A percentile compares a stretch with the other conserved stretches of the same genome.
phyloP scores from a whole-genome alignment of 2,797 vertebrate genomes.

The Alfaro cultratus region DNA sequence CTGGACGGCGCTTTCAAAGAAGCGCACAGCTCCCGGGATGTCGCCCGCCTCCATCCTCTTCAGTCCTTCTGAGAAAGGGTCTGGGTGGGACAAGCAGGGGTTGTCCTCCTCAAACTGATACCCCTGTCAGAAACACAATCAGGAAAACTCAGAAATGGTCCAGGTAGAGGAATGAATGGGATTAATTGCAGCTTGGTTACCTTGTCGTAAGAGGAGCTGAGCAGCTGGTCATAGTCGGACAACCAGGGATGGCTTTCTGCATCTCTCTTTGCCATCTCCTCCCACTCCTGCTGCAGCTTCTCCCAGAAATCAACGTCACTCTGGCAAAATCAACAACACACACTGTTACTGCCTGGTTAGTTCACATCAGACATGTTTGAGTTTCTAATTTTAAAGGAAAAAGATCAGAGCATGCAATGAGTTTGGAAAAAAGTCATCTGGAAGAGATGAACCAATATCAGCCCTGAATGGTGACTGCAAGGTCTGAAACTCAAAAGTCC shows the following conservation, averaged over 20 bases:
- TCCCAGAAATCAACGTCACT: constrained; percentile 99
- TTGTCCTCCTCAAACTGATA: constrained; percentile 98
- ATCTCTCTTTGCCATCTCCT: constrained; percentile 98
- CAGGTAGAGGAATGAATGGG: neutral
- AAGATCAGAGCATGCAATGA: neutral
- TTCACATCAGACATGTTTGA: constrained; percentile 18
- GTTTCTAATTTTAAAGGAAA: constrained; percentile 14
- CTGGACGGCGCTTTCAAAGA: constrained; percentile 96
- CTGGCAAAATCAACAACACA: constrained; percentile 67
- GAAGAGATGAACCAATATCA: neutral
- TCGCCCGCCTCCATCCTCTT: constrained; percentile 91
- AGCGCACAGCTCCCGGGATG: constrained; percentile 94
- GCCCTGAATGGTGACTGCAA: neutral
- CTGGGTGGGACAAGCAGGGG: constrained; percentile 90
- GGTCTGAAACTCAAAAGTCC: neutral
- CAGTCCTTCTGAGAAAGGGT: constrained; percentile 92
- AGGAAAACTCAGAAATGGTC: constrained; percentile 1
- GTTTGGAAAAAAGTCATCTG: neutral
- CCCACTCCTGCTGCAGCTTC: constrained; percentile 98
- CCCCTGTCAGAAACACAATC: constrained; percentile 78
- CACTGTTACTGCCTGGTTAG: constrained; percentile 24
- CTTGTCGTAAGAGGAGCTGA: constrained; percentile 92
- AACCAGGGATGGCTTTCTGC: constrained; percentile 98
- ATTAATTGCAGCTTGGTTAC: constrained; percentile 65
- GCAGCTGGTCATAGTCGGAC: constrained; percentile 94